phyloP scores from a whole-genome alignment of 2,888 invertebrate species.

The Cephonodes hylas region DNA sequence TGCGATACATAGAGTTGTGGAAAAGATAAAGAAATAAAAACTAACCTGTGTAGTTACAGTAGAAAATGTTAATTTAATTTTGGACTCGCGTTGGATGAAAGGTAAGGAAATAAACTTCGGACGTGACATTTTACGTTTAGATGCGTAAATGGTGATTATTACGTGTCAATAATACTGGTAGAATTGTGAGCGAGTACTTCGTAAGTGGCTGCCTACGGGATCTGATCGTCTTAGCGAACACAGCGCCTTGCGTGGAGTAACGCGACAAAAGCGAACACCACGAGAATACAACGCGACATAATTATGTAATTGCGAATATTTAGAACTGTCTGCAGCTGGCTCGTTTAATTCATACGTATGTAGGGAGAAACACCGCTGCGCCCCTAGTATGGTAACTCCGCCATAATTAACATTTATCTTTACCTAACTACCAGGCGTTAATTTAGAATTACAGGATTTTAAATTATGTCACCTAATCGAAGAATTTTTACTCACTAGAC shows the following conservation, averaged over 20 bases:
- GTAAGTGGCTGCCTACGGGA: neutral
- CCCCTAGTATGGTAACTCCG: conserved; percentile 24
- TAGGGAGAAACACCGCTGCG: conserved; percentile 15
- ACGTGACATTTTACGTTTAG: neutral
- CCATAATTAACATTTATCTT: conserved; percentile 34
- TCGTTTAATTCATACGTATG: neutral
- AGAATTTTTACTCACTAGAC: conserved; percentile 52
- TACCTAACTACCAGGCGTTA: conserved; percentile 39
- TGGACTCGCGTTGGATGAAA: neutral
- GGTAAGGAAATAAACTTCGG: neutral
- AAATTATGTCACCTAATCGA: conserved; percentile 51
- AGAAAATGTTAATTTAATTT: neutral
- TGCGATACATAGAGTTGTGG: neutral
- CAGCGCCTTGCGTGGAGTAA: neutral
- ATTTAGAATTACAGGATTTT: conserved; percentile 43
- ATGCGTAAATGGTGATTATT: neutral
- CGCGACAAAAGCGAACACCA: neutral
- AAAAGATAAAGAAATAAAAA: neutral
- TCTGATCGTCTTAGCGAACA: neutral
- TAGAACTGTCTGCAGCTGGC: neutral
- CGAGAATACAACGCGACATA: neutral
- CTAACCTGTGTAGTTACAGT: neutral
- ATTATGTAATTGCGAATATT: neutral
- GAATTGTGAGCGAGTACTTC: neutral
- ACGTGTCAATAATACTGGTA: neutral